Evolutionary conservation across 1,140 invertebrate genomes (phyloP).

Genomic region (Drosophila erecta): DNA sequence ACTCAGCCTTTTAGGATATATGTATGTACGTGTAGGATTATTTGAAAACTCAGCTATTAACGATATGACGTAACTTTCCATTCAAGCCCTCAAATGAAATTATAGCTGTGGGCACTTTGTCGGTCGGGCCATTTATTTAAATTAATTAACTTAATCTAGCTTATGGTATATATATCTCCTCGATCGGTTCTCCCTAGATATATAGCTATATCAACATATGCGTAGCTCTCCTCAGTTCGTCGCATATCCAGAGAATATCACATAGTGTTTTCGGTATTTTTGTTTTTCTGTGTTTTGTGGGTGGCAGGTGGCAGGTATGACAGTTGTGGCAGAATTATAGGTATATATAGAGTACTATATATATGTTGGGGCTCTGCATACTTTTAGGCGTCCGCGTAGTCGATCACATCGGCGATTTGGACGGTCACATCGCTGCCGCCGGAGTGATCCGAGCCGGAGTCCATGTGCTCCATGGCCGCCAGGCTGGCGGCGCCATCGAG

Average conservation of each 20-base stretch:
- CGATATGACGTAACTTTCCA: too few species aligned
- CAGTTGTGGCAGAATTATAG: constrained; percentile 1
- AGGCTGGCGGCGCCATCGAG: constrained; percentile 62
- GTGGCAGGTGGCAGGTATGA: constrained; percentile 30
- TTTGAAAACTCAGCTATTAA: too few species aligned
- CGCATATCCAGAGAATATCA: constrained; percentile 29
- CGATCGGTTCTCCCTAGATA: not conserved
- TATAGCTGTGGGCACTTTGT: not conserved
- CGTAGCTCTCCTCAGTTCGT: not conserved
- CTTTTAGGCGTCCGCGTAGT: constrained; percentile 77
- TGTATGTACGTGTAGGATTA: too few species aligned
- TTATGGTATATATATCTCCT: constrained; percentile 5
- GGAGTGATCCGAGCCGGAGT: constrained; percentile 81
- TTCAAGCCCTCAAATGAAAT: not conserved
- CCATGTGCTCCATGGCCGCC: constrained; percentile 75
- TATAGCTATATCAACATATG: constrained; percentile 1
- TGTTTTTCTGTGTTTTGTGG: constrained; percentile 3
- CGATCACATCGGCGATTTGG: constrained; percentile 80
- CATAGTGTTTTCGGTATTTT: constrained; percentile 19
- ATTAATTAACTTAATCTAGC: constrained; percentile 23
- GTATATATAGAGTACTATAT: constrained; percentile 2
- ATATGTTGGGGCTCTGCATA: constrained; percentile 25
- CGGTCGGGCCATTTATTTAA: constrained; percentile 17
- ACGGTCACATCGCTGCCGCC: constrained; percentile 83
- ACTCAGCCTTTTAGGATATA: too few species aligned